A percentile compares a stretch with the other conserved stretches of the same genome.
These are phyloP conservation scores for Dynastes maya DNA, from an alignment of 2,888 invertebrate species.

Conservation along the genomic window DNA sequence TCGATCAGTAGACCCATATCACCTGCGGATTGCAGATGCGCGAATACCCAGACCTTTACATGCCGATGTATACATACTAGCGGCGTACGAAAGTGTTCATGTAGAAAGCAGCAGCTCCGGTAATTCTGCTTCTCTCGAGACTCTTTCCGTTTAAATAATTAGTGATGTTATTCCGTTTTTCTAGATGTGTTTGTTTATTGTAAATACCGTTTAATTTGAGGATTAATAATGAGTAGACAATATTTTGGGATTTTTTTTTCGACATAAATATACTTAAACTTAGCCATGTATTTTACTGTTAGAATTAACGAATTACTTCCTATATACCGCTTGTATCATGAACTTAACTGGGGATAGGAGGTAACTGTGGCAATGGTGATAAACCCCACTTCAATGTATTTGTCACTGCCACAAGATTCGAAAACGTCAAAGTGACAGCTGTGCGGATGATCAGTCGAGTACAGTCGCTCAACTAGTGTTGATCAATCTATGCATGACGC, in stretches of 20 bases:
- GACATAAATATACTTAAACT: too few species aligned
- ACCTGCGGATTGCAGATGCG: neutral
- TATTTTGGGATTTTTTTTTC: neutral
- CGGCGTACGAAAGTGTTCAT: neutral
- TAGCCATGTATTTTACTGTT: too few species aligned
- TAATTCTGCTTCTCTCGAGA: neutral
- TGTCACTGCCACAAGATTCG: too few species aligned
- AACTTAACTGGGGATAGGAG: too few species aligned
- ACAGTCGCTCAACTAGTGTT: too few species aligned
- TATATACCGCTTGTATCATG: too few species aligned
- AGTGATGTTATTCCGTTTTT: slow-evolving; percentile 30
- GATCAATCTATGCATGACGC: too few species aligned
- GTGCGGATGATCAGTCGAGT: too few species aligned
- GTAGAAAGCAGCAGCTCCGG: neutral
- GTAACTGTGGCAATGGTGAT: too few species aligned
- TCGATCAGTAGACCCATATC: slow-evolving; percentile 10
- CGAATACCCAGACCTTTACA: neutral
- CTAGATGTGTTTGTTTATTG: slow-evolving; percentile 32
- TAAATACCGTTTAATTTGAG: slow-evolving; percentile 19
- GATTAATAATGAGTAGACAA: neutral
- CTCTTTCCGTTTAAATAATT: neutral
- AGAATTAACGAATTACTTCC: too few species aligned
- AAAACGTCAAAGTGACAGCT: too few species aligned
- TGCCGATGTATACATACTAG: neutral
- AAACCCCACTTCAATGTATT: too few species aligned